Percentiles rank a stretch among this genome's conserved stretches.
Conservation (phyloP, 2,888 invertebrate genomes). For the Trichopoda pennipes region DNA sequence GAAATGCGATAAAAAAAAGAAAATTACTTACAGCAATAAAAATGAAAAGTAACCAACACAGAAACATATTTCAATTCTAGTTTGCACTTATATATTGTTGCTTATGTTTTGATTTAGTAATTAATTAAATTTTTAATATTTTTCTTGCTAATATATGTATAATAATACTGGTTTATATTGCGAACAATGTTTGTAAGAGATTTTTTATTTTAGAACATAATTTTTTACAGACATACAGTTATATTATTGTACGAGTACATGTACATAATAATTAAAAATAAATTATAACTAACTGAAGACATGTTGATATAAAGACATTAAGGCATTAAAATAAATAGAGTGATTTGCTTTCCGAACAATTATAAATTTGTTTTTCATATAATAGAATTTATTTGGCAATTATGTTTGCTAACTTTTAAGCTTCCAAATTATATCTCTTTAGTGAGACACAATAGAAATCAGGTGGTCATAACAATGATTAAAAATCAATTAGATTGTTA, state of each 20-base stretch:
- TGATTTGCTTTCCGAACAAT: too few relatives aligned
- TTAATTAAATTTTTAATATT: slow-evolving; percentile 14
- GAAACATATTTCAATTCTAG: too few relatives aligned
- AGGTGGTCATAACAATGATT: slow-evolving; percentile 13
- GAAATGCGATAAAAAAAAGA: too few relatives aligned
- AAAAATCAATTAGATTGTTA: slow-evolving; percentile 35
- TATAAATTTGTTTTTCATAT: neutral
- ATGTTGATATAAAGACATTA: too few relatives aligned
- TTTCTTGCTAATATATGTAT: neutral
- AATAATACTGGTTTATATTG: slow-evolving; percentile 17
- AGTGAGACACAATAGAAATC: neutral
- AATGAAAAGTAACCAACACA: too few relatives aligned
- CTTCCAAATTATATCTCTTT: neutral
- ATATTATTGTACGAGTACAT: neutral
- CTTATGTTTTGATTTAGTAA: slow-evolving; percentile 27
- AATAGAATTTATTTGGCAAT: slow-evolving; percentile 5
- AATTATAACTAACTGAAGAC: slow-evolving; percentile 9
- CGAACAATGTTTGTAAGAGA: neutral
- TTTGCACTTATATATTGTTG: neutral
- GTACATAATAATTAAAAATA: slow-evolving; percentile 34
- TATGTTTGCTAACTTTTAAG: neutral
- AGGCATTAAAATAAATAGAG: too few relatives aligned
- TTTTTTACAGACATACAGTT: neutral
- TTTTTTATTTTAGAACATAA: slow-evolving; percentile 2
- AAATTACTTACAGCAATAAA: too few relatives aligned